Evolutionary conservation across 2,797 vertebrate species (phyloP), one percentile per base, ranked within the genome.

Genomic region (Lagocephalus sceleratus): DNA sequence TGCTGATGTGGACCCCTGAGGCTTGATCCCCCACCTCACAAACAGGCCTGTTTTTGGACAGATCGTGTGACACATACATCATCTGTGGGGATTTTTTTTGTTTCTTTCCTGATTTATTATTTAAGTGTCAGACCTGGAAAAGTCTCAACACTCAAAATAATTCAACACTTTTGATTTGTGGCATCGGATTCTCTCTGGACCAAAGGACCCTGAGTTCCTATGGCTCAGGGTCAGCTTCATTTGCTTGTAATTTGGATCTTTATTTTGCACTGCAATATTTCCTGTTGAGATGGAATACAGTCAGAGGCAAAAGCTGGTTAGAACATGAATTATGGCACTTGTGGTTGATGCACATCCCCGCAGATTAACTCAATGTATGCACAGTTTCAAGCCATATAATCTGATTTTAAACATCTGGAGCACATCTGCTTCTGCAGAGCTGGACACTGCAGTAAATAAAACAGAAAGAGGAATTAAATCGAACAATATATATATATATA

Each of bases 11-110:
- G 60, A 54, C 64, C 57, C 68, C 48, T 38, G 63, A 68, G 65
- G 56, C 42, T 59, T 22, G 22, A 61, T 54, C 53, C 48, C 50
- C 63, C 20, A 62, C 3, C 5, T 48, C 51, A 71, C 51, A 55
- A 75, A 76, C 65, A 76, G 57, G 73, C 29, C 20, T 3, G 21
- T 60, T 55, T 72, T 21, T 52, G 67, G 50, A 72, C 56, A 47
- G 61, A 71, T 78, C 57, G 57, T 47, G 53, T 69, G 29, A 60
- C 63, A 63, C 46, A 32, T 22, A 48, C 62, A 50, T 71, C 22
- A 9, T 20, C 39, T 46, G 10, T 40, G 40, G 29, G 25, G 16
- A 26, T 38, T 2, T 35, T 55, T n/a, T n/a, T n/a, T n/a, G n/a
- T n/a, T 46, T 32, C 39, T 14, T 35, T 53, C 19, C 15, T 25